These are phyloP conservation scores for Entelurus aequoreus DNA, from an alignment of 2,113 vertebrate species.

Conservation along the genomic window DNA sequence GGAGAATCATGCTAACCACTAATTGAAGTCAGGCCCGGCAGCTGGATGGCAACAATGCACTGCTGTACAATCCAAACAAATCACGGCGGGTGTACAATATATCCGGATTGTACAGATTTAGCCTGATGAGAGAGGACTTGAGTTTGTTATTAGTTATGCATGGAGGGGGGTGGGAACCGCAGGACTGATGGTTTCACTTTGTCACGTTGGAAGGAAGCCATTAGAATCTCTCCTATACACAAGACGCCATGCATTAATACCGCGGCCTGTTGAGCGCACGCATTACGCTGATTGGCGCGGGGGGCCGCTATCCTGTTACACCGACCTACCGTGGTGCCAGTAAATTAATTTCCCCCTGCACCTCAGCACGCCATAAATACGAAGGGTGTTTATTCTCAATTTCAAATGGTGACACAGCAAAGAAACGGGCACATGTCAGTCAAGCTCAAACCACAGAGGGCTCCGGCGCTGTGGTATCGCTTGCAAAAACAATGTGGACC, in stretches of 20 bases:
- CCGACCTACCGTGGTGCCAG: constrained; percentile 40
- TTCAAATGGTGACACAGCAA: constrained; percentile 34
- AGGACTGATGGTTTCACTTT: constrained; percentile 54
- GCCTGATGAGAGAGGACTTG: constrained; percentile 57
- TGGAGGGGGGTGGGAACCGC: constrained; percentile 43
- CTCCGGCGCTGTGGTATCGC: constrained; percentile 35
- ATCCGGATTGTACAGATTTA: constrained; percentile 41
- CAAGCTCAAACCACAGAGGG: constrained; percentile 36
- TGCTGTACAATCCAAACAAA: constrained; percentile 62
- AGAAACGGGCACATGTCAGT: constrained; percentile 35
- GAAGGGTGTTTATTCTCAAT: constrained; percentile 51
- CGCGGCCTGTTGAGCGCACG: constrained; percentile 40
- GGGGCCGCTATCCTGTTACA: constrained; percentile 45
- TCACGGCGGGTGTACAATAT: constrained; percentile 33
- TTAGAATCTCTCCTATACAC: constrained; percentile 46
- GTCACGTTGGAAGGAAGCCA: constrained; percentile 63
- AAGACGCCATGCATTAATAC: constrained; percentile 59
- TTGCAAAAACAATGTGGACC: constrained; percentile 32
- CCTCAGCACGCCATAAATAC: constrained; percentile 38
- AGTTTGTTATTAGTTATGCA: constrained; percentile 62
- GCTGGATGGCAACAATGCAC: constrained; percentile 63
- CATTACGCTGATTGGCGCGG: constrained; percentile 52
- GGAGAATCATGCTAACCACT: constrained; percentile 56
- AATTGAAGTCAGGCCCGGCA: constrained; percentile 64
- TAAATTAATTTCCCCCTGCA: constrained; percentile 37